Evolutionary conservation across 2,113 vertebrate species (phyloP).

Genomic region (Setophaga coronata): DNA sequence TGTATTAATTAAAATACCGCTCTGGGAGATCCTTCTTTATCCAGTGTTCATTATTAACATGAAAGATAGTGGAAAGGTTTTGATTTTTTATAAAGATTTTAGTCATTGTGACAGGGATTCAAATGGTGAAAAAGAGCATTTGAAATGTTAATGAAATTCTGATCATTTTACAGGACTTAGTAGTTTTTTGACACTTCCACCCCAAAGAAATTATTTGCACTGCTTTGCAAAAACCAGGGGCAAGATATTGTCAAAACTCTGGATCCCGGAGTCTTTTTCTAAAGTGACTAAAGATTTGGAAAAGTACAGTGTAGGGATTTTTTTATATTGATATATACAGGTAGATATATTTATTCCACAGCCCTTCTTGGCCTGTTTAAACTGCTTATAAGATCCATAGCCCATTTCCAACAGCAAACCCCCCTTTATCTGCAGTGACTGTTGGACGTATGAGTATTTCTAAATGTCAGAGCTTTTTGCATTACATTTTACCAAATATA

Average conservation of each 20-base stretch:
- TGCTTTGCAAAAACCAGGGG: neutral
- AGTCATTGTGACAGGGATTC: neutral
- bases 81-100: conserved; percentile 13
- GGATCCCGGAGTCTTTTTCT: neutral
- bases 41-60: conserved; percentile 15
- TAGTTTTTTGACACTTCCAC: neutral
- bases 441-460: neutral
- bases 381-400: neutral
- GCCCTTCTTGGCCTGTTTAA: neutral
- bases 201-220: neutral
- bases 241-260: neutral
- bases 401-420: neutral
- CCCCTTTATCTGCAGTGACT: neutral
- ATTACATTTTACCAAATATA: neutral
- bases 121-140: neutral
- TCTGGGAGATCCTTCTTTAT: conserved; percentile 36
- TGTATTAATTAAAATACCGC: conserved; percentile 38
- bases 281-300: neutral
- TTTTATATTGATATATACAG: neutral
- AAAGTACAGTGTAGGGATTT: neutral
- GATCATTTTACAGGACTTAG: neutral
- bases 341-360: neutral
- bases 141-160: conserved; percentile 18
- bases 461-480: neutral
- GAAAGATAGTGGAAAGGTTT: conserved; percentile 10